Evolutionary conservation across 2,888 invertebrate species (phyloP), one percentile per base, ranked within the genome.

Genomic region (Rotaria macrura): DNA sequence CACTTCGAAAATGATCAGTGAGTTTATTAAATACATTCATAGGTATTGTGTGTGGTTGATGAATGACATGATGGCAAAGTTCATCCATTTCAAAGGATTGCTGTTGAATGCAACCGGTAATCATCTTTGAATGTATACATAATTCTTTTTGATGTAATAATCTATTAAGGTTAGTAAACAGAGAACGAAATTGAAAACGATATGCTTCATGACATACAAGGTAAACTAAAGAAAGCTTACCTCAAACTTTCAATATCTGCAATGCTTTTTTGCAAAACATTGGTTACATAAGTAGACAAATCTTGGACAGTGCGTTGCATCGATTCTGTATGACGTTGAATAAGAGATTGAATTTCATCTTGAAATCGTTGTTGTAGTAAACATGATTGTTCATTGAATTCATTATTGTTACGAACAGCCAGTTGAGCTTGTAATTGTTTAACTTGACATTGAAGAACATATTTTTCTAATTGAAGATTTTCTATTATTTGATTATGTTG

Each of bases 141-240:
- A 65, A 65, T 65, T 65, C 65, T 65, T 65, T 65, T 34, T 65
- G 65, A 65, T 65, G 65, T 20, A 65, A 65, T 65, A 65, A 65
- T 65, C 65, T 65, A 38, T 34, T 20, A 20, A 6, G 9, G 14
- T 1, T 17, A 3, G 49, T 3, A 49, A 17, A 49, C 3, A 49
- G 17, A 49, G 4, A 49, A 49, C 14, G 17, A 49, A 34, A 34
- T 4, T 6, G 1, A 38, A 20, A 34, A 65, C 2, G 0, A 1
- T 38, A 14, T 57, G 1, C 12, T 7, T 47, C 10, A 47, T 9
- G 12, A 47, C 12, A 1, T 10, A 14, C 52, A 52, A 34, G 7
- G 34, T 7, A 34, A 6, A 34, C n/a, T n/a, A 34, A 34, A 65
- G 34, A 17, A 65, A 65, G 17, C 29, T 34, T 34, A 65, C 65